A percentile compares a stretch with the other conserved stretches of the same genome.
phyloP scores from a whole-genome alignment of 2,797 vertebrate genomes.

The Rhinogobio ventralis region DNA sequence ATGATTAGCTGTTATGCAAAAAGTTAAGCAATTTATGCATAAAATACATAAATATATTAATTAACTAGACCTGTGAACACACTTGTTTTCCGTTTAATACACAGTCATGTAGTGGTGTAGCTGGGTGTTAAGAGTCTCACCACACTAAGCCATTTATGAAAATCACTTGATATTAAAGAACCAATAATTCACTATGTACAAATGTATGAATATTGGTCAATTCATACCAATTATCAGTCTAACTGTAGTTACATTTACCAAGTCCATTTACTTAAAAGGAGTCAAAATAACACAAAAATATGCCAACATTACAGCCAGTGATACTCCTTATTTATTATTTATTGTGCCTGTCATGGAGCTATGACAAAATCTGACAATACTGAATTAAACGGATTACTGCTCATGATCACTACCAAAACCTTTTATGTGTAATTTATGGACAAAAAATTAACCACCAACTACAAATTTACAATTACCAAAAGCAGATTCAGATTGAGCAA shows the following conservation, averaged over 20 bases:
- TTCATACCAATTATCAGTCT: neutral
- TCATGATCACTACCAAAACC: neutral
- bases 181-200: neutral
- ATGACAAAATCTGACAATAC: conserved; percentile 23
- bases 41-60: neutral
- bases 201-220: neutral
- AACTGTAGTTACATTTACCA: neutral
- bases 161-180: neutral
- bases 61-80: neutral
- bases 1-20: neutral
- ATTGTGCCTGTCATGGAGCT: conserved; percentile 42
- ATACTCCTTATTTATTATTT: neutral
- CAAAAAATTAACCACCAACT: neutral
- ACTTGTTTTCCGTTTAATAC: neutral
- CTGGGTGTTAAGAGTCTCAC: neutral
- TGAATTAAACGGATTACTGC: conserved; percentile 20
- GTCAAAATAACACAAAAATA: neutral
- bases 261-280: neutral
- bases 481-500: neutral
- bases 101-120: neutral
- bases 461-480: neutral
- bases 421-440: neutral
- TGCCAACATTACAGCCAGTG: neutral
- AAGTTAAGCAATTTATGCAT: neutral
- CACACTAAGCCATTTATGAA: neutral